Conservation (phyloP, 1,140 invertebrate species). For the Xylocopa sonorina region DNA sequence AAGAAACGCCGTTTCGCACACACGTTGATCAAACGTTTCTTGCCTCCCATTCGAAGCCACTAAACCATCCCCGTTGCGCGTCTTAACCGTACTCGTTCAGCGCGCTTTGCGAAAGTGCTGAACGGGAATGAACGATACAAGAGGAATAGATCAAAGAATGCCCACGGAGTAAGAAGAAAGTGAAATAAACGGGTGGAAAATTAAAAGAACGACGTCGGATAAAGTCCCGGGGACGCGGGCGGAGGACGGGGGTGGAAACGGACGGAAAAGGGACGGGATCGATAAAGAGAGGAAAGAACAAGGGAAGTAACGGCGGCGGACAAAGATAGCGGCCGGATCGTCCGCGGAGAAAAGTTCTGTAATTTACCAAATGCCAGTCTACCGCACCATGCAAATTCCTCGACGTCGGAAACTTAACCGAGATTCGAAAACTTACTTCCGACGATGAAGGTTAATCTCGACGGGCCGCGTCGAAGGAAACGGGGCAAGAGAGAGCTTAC, state of each 20-base stretch:
- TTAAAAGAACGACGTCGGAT: slow-evolving; percentile 21
- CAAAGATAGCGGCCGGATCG: slow-evolving; percentile 41
- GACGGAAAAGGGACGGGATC: slow-evolving; percentile 41
- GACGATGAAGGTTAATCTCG: slow-evolving; percentile 63
- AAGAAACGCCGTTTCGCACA: not conserved
- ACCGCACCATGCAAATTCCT: slow-evolving; percentile 61
- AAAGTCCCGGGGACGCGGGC: not conserved
- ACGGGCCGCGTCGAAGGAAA: slow-evolving; percentile 37
- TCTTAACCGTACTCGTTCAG: not conserved
- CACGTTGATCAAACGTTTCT: slow-evolving; percentile 13
- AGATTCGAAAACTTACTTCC: slow-evolving; percentile 64
- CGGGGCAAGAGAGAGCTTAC: slow-evolving; percentile 52
- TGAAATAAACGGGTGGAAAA: slow-evolving; percentile 33
- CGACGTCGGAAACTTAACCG: slow-evolving; percentile 51
- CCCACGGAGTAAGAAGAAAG: not conserved
- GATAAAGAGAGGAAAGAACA: slow-evolving; percentile 13
- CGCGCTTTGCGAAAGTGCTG: not conserved
- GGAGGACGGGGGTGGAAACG: not conserved
- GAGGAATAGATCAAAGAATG: not conserved
- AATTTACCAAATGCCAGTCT: slow-evolving; percentile 64
- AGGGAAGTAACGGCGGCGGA: slow-evolving; percentile 21
- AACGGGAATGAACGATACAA: slow-evolving; percentile 3
- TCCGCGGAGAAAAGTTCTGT: slow-evolving; percentile 58
- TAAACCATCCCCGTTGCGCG: not conserved
- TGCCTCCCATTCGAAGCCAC: not conserved